Evolutionary conservation across 2,797 vertebrate genomes (phyloP).

Genomic region (Parambassis ranga): DNA sequence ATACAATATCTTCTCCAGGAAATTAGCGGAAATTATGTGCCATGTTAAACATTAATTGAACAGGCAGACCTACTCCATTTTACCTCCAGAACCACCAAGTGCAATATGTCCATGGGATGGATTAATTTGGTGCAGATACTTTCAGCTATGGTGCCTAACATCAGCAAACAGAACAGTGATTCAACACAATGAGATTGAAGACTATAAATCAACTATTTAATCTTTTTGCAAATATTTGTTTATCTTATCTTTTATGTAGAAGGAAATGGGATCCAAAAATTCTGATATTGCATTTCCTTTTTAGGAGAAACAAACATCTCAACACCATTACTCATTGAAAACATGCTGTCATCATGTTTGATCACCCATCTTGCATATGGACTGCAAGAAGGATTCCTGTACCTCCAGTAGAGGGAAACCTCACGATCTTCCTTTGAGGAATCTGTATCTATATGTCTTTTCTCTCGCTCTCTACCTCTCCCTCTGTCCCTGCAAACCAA

Average conservation of each 20-base stretch:
- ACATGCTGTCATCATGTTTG: constrained; percentile 24
- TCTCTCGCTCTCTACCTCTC: constrained; percentile 18
- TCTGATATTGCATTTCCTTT: constrained; percentile 10
- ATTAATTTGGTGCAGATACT: constrained; percentile 67
- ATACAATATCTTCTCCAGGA: constrained; percentile 57
- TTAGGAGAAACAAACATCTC: constrained; percentile 26
- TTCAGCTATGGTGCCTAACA: constrained; percentile 55
- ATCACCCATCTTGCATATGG: constrained; percentile 28
- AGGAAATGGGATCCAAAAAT: constrained; percentile 19
- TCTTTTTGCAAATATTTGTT: constrained; percentile 25
- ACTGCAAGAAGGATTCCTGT: constrained; percentile 24
- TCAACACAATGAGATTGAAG: constrained; percentile 46
- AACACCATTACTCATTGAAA: constrained; percentile 8
- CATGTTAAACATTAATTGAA: constrained; percentile 75
- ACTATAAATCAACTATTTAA: constrained; percentile 42
- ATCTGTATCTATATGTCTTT: constrained; percentile 20
- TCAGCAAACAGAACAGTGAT: constrained; percentile 54
- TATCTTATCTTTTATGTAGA: constrained; percentile 7
- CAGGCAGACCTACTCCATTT: constrained; percentile 46
- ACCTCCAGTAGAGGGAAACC: constrained; percentile 52
- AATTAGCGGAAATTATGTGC: constrained; percentile 60
- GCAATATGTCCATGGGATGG: constrained; percentile 56
- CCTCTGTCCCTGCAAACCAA: constrained; percentile 46
- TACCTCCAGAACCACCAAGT: constrained; percentile 41
- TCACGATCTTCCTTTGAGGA: constrained; percentile 47